phyloP scores from a whole-genome alignment of 1,140 invertebrate species.

The Solenopsis invicta region DNA sequence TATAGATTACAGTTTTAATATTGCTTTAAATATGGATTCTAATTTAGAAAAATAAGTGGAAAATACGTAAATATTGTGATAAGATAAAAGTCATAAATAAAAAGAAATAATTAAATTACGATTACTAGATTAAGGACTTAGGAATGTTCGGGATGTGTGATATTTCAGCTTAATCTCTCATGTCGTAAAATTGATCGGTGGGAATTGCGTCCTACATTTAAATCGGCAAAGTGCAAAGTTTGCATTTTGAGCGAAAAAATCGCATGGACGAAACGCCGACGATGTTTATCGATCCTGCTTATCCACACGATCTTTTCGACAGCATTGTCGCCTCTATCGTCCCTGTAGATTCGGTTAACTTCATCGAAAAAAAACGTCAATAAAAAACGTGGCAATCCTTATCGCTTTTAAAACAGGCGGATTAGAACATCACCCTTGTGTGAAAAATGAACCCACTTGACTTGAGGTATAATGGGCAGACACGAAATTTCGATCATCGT shows the following conservation, averaged over 20 bases:
- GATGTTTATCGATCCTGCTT: slow-evolving; percentile 14
- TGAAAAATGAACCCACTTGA: slow-evolving; percentile 28
- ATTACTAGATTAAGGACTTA: background rate
- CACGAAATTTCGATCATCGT: slow-evolving; percentile 34
- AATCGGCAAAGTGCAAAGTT: background rate
- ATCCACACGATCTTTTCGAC: slow-evolving; percentile 13
- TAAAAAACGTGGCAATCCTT: slow-evolving; percentile 17
- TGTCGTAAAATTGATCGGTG: slow-evolving; percentile 2
- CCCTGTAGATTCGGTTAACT: background rate
- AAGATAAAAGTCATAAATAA: background rate
- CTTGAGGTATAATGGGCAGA: slow-evolving; percentile 23
- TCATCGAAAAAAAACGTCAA: background rate
- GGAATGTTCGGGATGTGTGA: no score
- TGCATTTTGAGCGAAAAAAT: background rate
- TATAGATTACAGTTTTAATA: no score
- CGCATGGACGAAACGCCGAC: background rate
- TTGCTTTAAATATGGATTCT: background rate
- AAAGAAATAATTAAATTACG: background rate
- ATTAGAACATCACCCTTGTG: background rate
- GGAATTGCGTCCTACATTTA: background rate
- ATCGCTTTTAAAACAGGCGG: slow-evolving; percentile 12
- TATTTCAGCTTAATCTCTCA: background rate
- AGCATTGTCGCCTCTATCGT: slow-evolving; percentile 11
- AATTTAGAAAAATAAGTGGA: background rate
- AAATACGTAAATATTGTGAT: background rate